phyloP scores from a whole-genome alignment of 2,888 invertebrate genomes.

The Caenorhabditis sinica region DNA sequence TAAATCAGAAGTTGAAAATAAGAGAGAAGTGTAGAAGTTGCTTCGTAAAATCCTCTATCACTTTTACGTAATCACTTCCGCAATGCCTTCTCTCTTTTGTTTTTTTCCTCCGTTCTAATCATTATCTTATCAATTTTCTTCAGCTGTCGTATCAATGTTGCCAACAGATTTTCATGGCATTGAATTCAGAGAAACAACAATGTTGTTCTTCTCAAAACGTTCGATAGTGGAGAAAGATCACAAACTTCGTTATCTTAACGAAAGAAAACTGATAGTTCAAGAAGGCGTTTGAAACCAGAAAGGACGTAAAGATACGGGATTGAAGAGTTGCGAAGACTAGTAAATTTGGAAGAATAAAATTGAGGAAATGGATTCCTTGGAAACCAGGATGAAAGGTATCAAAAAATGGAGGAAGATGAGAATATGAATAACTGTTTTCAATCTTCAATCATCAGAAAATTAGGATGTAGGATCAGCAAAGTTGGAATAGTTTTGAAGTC shows the following conservation, averaged over 20 bases:
- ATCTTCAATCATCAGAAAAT: too few species aligned
- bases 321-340: neutral
- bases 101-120: constrained; percentile 21
- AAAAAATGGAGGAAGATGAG: too few species aligned
- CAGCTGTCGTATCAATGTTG: constrained; percentile 21
- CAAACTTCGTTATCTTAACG: neutral
- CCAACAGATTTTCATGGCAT: too few species aligned
- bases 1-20: neutral
- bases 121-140: constrained; percentile 51
- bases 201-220: too few species aligned
- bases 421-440: too few species aligned
- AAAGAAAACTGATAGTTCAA: neutral
- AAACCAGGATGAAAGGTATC: too few species aligned
- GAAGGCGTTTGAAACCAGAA: neutral
- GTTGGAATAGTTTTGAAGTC: too few species aligned
- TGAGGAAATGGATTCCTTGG: too few species aligned
- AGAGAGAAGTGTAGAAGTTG: neutral
- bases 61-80: constrained; percentile 37
- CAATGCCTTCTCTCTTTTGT: too few species aligned
- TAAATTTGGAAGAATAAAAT: neutral
- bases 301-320: neutral
- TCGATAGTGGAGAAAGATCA: too few species aligned
- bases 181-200: too few species aligned
- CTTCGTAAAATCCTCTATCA: constrained; percentile 7
- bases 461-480: too few species aligned